phyloP scores from a whole-genome alignment of 2,113 vertebrate genomes.

The Typhlomys cinereus region DNA sequence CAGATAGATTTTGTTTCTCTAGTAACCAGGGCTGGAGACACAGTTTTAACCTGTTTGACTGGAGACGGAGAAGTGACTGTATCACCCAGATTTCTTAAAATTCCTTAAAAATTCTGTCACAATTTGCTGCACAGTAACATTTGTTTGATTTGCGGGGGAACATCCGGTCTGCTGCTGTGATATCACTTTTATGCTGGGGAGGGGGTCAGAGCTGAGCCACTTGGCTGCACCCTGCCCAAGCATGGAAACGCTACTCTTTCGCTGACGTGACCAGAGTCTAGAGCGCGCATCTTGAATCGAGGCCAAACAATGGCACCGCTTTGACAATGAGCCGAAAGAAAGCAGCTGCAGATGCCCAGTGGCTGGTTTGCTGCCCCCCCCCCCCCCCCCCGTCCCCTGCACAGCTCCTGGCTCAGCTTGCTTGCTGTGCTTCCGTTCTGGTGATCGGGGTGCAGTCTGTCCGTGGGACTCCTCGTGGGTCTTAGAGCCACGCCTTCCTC shows the following conservation, averaged over 20 bases:
- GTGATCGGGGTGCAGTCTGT: background rate
- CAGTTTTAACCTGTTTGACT: background rate
- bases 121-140: background rate
- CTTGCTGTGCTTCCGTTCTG: background rate
- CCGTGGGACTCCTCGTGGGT: background rate
- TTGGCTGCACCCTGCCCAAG: background rate
- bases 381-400: background rate
- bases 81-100: background rate
- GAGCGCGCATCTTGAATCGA: background rate
- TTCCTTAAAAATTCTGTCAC: background rate
- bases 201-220: background rate
- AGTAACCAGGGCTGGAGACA: too few species aligned
- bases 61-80: background rate
- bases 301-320: background rate
- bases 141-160: background rate
- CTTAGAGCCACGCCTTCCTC: background rate
- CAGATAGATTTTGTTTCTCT: background rate
- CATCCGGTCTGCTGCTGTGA: background rate
- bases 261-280: background rate
- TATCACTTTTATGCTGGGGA: background rate
- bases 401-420: background rate
- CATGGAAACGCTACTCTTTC: background rate
- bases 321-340: background rate
- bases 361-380: background rate
- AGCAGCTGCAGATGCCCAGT: background rate